Conservation (phyloP, 2,113 vertebrate genomes). For the Mola mola region DNA sequence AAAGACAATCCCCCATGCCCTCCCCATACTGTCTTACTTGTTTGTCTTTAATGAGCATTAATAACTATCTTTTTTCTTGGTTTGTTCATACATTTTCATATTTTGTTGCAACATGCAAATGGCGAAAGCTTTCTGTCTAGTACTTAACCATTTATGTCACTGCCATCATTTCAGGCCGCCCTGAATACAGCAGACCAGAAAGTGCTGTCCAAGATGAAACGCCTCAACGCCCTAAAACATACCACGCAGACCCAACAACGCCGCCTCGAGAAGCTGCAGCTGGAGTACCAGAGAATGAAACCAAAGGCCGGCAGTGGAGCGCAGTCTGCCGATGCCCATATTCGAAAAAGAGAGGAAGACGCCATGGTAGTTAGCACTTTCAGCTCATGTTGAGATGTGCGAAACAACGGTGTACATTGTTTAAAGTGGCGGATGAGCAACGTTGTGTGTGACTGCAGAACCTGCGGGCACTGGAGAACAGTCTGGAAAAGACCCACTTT, state of each 20-base stretch:
- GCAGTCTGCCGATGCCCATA: conserved; percentile 9
- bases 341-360: conserved; percentile 66
- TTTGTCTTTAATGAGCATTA: no score
- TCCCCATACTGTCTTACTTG: no score
- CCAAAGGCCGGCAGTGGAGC: conserved; percentile 32
- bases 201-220: conserved; percentile 83
- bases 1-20: no score
- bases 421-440: no score
- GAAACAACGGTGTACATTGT: not conserved
- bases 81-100: no score
- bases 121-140: no score
- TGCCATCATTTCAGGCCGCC: conserved; percentile 75
- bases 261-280: conserved; percentile 76
- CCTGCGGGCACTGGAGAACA: conserved; percentile 84
- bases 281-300: conserved; percentile 66
- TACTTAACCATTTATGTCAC: no score
- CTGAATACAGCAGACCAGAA: conserved; percentile 78
- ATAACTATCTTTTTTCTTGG: no score
- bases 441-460: conserved; percentile 75
- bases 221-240: conserved; percentile 83
- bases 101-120: no score
- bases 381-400: not conserved
- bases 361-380: conserved; percentile 84
- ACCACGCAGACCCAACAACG: conserved; percentile 67
- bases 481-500: conserved; percentile 86